These are phyloP conservation scores for Microdon myrmicae DNA, from an alignment of 2,888 invertebrate species.

Conservation along the genomic window DNA sequence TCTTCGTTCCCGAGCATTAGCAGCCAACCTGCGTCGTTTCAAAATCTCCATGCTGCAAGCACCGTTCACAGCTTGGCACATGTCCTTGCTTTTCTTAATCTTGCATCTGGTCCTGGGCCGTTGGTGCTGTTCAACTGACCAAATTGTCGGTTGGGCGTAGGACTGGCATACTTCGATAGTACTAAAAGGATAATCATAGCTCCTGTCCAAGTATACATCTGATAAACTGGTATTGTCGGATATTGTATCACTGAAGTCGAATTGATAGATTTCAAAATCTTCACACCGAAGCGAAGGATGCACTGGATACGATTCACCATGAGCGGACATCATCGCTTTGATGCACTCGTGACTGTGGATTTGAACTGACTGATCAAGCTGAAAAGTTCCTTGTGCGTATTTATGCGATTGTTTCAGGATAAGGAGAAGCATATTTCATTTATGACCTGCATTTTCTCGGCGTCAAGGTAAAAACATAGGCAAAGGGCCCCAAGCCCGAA, in stretches of 20 bases:
- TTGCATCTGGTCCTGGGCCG: slow-evolving; percentile 22
- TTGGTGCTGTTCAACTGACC: slow-evolving; percentile 12
- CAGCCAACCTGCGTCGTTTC: slow-evolving; percentile 73
- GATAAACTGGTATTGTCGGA: slow-evolving; percentile 51
- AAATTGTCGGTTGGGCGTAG: not conserved
- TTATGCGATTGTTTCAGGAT: slow-evolving; percentile 25
- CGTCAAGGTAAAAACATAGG: slow-evolving; percentile 34
- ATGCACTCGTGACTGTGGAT: slow-evolving; percentile 21
- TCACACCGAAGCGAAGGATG: slow-evolving; percentile 28
- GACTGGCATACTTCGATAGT: slow-evolving; percentile 10
- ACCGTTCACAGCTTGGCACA: slow-evolving; percentile 13
- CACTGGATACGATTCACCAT: slow-evolving; percentile 38
- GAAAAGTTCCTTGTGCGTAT: slow-evolving; percentile 25
- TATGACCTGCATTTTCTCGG: slow-evolving; percentile 33
- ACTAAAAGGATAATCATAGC: slow-evolving; percentile 25
- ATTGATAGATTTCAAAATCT: slow-evolving; percentile 37
- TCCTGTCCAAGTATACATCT: slow-evolving; percentile 45
- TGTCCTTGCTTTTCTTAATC: slow-evolving; percentile 21
- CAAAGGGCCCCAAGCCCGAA: slow-evolving; percentile 9
- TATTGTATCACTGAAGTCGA: slow-evolving; percentile 49
- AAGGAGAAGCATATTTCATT: slow-evolving; percentile 14
- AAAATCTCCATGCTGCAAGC: slow-evolving; percentile 54
- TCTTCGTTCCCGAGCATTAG: slow-evolving; percentile 78
- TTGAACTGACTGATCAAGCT: slow-evolving; percentile 30
- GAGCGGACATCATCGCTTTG: slow-evolving; percentile 38